Base-by-base conservation (phyloP, 2,797 vertebrate species). In the Sciurus carolinensis region DNA sequence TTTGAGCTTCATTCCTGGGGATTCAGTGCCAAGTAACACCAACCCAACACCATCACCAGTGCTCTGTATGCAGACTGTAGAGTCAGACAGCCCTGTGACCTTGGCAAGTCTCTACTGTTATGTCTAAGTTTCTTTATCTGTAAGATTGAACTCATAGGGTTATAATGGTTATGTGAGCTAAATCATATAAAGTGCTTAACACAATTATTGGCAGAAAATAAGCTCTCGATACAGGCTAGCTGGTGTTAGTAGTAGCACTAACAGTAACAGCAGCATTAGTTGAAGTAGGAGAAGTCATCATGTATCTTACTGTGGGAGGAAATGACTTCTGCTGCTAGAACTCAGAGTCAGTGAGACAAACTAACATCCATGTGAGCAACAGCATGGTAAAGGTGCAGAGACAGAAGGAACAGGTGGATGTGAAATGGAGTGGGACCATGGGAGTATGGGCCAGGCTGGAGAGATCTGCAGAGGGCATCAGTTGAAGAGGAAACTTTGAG, bases 251-350 rank as follows among this genome's bases (percentile, higher is more conserved):
- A 10, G 39, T 9, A 47, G 66, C 79, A 44, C 59, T 28, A 42
- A 42, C 4, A 79, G 87, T 76, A 72, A 57, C 13, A 44, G 72
- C 42, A 57, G 64, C 24, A 2, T 64, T 66, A 12, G 64, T 42
- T 73, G n/a, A 22, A 22, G 77, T 9, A 42, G 44, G 22, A 77
- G 71, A 72, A 81, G 79, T 83, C 83, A 33, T 80, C 90, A 84
- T 95, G 54, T 83, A 91, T 59, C 66, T 72, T 94, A 73, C 44
- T 15, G 20, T 47, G 57, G 75, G 86, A 87, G 50, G 85, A 90
- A 92, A 50, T 28, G 39, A 82, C 54, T 94, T 85, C 57, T 87
- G 90, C 71, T 52, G 54, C 83, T 84, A 64, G 76, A 84, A 79
- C 24, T 33, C 47, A 75, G 82, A 83, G 83, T 42, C 54, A 14